Conservation (phyloP, 2,888 invertebrate genomes). For the Sussaba pulchella region DNA sequence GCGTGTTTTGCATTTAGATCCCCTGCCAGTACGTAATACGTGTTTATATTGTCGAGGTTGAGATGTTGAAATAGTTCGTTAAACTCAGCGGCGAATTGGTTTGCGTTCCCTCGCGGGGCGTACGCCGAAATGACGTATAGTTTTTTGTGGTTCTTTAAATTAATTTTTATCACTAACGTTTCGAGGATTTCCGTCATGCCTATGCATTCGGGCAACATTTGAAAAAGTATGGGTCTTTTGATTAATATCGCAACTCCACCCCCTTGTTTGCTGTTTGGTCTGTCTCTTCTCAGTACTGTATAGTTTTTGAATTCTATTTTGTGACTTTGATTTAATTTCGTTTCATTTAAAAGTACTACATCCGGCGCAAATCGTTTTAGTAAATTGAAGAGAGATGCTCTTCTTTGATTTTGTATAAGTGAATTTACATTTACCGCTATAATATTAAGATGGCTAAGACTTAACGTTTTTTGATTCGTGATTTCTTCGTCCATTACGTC, state of each 20-base stretch:
- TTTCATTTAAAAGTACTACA: slow-evolving; percentile 34
- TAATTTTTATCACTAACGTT: not conserved
- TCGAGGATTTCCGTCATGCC: not conserved
- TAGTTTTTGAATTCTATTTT: slow-evolving; percentile 47
- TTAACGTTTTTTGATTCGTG: not conserved
- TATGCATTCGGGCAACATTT: not conserved
- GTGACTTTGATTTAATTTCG: slow-evolving; percentile 33
- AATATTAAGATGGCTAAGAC: slow-evolving; percentile 1
- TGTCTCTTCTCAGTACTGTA: slow-evolving; percentile 40
- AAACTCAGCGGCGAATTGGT: not conserved
- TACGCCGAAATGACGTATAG: slow-evolving; percentile 3
- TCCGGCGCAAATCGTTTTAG: slow-evolving; percentile 17
- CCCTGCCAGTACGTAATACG: slow-evolving; percentile 28
- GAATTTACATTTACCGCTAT: slow-evolving; percentile 38
- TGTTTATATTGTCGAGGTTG: not conserved
- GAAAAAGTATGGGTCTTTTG: slow-evolving; percentile 9
- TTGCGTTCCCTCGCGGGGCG: not conserved
- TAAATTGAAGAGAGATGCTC: slow-evolving; percentile 24
- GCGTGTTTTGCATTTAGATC: slow-evolving; percentile 15
- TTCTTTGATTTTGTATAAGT: slow-evolving; percentile 37
- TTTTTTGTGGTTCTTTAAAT: not conserved
- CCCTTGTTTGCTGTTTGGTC: slow-evolving; percentile 37
- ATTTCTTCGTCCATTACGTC: not conserved
- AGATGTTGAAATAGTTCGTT: not conserved
- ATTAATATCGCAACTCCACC: slow-evolving; percentile 52